phyloP scores from a whole-genome alignment of 2,113 vertebrate genomes.

The Chionodraco myersi region DNA sequence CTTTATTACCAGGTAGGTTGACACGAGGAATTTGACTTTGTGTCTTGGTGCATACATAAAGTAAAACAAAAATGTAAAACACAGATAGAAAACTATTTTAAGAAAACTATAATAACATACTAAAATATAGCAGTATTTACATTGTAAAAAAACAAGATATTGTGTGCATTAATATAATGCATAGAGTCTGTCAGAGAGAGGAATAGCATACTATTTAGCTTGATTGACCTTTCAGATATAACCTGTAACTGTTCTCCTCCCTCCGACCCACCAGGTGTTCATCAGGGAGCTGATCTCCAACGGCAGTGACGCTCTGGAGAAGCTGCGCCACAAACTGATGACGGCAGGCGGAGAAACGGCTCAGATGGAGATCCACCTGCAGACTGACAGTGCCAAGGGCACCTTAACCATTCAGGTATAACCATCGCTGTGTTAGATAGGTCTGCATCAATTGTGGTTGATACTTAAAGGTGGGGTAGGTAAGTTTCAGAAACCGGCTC shows the following conservation, averaged over 20 bases:
- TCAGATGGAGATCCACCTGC: conserved; percentile 94
- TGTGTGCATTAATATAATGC: too few species aligned
- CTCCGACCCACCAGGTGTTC: conserved; percentile 87
- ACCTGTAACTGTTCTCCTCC: background rate
- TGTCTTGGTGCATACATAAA: too few species aligned
- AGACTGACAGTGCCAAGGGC: conserved; percentile 87
- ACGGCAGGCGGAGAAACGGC: conserved; percentile 84
- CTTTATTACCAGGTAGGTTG: too few species aligned
- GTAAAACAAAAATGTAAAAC: too few species aligned
- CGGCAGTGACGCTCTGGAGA: conserved; percentile 94
- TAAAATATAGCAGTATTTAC: too few species aligned
- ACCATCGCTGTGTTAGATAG: background rate
- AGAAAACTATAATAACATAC: too few species aligned
- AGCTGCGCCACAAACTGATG: conserved; percentile 89
- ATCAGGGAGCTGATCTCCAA: conserved; percentile 98
- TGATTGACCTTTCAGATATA: background rate
- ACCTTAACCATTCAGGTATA: conserved; percentile 95
- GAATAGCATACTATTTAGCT: background rate
- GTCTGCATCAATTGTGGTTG: background rate
- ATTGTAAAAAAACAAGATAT: too few species aligned
- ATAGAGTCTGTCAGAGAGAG: too few species aligned
- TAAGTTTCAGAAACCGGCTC: too few species aligned
- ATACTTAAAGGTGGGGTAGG: too few species aligned
- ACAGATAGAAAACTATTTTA: too few species aligned
- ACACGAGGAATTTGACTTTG: too few species aligned